Evolutionary conservation across 1,140 invertebrate genomes (phyloP).

Genomic region (Trichomalopsis sarcophagae): DNA sequence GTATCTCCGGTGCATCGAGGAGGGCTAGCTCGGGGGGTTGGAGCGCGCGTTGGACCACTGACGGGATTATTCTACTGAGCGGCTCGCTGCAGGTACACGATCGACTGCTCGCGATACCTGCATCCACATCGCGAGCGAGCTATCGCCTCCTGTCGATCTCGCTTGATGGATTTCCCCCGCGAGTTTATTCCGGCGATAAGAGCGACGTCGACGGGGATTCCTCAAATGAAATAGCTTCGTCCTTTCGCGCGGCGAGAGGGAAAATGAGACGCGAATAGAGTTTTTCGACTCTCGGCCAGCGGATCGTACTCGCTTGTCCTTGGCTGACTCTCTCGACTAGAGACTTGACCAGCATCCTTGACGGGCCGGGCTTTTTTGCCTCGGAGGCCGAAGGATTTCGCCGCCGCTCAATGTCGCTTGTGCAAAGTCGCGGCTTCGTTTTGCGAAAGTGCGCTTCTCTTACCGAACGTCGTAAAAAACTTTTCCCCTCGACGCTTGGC

Average conservation of each 20-base stretch:
- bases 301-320: background rate
- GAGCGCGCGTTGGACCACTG: conserved; percentile 53
- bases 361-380: background rate
- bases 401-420: background rate
- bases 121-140: too few relatives aligned
- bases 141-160: conserved; percentile 17
- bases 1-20: background rate
- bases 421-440: background rate
- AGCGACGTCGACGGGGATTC: too few relatives aligned
- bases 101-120: background rate
- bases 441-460: background rate
- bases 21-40: conserved; percentile 25
- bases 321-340: background rate
- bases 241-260: too few relatives aligned
- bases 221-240: too few relatives aligned
- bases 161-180: background rate
- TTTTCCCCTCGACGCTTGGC: too few relatives aligned
- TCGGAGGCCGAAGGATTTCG: conserved; percentile 10
- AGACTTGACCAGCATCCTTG: conserved; percentile 1
- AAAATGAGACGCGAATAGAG: background rate
- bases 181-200: background rate
- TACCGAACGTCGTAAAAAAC: too few relatives aligned
- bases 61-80: conserved; percentile 60
- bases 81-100: background rate
- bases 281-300: background rate